A percentile compares a stretch with the other conserved stretches of the same genome.
Conservation (phyloP, 2,797 vertebrate species). For the Nothura maculosa region DNA sequence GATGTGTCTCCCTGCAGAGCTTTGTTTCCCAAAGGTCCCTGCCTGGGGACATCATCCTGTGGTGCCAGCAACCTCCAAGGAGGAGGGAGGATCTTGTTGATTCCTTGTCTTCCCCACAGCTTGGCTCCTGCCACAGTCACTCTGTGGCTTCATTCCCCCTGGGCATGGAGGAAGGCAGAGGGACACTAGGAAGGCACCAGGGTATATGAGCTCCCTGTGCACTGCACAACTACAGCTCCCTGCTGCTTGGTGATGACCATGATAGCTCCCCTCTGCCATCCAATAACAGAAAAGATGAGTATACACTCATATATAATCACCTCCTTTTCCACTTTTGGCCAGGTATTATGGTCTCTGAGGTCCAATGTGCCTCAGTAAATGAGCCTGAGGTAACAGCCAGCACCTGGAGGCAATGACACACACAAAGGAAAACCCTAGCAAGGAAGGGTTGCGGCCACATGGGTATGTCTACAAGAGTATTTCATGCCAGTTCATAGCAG, state of each 20-base stretch:
- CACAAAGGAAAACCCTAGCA: neutral
- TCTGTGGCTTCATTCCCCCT: neutral
- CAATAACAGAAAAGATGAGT: neutral
- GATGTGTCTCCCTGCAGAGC: neutral
- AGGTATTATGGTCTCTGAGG: neutral
- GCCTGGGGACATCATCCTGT: neutral
- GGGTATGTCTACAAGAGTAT: neutral
- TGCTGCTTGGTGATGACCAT: neutral
- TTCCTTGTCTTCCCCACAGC: neutral
- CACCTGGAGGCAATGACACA: neutral
- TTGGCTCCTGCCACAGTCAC: neutral
- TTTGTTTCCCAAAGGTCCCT: fast-evolving
- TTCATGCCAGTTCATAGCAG: neutral
- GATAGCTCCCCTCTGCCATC: neutral
- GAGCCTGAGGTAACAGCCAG: neutral
- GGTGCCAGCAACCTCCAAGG: neutral
- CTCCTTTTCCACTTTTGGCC: neutral
- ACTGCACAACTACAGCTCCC: neutral
- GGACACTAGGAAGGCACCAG: fast-evolving
- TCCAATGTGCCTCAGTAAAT: neutral
- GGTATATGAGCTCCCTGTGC: neutral
- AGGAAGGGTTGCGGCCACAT: neutral
- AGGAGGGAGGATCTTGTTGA: neutral
- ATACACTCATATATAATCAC: neutral
- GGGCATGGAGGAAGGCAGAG: neutral